Evolutionary conservation across 64 coral and sea anemone genomes (phyloP), one percentile per base, ranked within the genome.

Genomic region (Dendronephthya gigantea): DNA sequence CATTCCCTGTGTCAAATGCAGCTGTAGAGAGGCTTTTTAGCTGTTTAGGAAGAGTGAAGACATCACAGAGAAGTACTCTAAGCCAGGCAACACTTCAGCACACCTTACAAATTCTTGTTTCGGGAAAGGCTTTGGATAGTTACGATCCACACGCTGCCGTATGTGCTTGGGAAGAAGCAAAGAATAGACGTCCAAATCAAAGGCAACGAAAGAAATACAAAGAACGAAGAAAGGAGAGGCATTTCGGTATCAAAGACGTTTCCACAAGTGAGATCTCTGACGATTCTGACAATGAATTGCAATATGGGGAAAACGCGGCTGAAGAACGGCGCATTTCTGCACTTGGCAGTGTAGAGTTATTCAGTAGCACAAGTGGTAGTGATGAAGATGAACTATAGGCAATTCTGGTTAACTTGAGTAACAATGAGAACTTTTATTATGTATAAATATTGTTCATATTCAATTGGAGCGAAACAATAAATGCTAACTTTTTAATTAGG

Each of bases 21-120:
- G 55, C 62, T 13, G 48, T 82, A 66, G 88, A 90, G 70, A 90
- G 89, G 48, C 39, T 90, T 47, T 86, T 90, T 70, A 90, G 68
- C 70, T 82, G 32, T 35, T 82, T 88, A 19, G 34, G 34, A 82
- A 33, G 76, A 29, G 87, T 88, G 16, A 88, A 82, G 75, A 50
- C 49, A 59, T 47, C 49, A 1, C 79, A 82, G 15, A 88, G 70
- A 52, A 19, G 62, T 38, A 82, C 75, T 56, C 62, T 90, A n/a
- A 74, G 52, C 28, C 65, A 85, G 48, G 29, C 14, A 76, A 84
- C 56, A 76, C 82, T 90, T 85, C 40, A 90, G 47, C 40, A 85
- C 40, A 68, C 51, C 25, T 43, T 82, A 19, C 47, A 70, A 52
- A 90, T 90, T 33, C 39, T 37, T 55, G 31, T 17, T 23, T 23